These are phyloP conservation scores for Sminthurinus aureus DNA, from an alignment of 2,888 invertebrate species.

Conservation along the genomic window DNA sequence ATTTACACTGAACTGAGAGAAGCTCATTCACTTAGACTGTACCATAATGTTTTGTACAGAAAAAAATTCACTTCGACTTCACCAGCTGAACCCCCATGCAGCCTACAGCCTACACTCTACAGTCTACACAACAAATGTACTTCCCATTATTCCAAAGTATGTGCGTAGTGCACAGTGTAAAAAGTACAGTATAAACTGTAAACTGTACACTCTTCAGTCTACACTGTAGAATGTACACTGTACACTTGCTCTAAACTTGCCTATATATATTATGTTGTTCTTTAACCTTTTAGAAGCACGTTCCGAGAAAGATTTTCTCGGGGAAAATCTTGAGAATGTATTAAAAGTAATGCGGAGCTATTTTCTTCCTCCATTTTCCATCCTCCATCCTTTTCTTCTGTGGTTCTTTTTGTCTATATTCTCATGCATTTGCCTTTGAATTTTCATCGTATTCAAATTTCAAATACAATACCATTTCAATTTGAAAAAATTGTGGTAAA, in stretches of 20 bases:
- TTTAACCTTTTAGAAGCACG: neutral
- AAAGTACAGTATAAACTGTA: neutral
- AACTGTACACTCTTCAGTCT: neutral
- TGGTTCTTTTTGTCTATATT: too few species aligned
- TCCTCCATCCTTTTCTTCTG: too few species aligned
- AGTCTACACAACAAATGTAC: neutral
- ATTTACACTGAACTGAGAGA: conserved; percentile 36
- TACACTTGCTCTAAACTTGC: too few species aligned
- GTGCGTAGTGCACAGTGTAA: neutral
- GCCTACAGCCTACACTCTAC: neutral
- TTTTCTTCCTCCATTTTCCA: too few species aligned
- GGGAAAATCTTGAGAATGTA: too few species aligned
- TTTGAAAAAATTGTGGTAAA: too few species aligned
- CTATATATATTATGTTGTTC: neutral
- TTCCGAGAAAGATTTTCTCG: neutral
- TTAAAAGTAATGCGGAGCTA: too few species aligned
- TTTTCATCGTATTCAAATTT: too few species aligned
- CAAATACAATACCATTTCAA: too few species aligned
- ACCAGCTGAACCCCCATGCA: conserved; percentile 37
- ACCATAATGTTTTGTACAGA: conserved; percentile 36
- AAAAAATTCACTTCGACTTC: conserved; percentile 43
- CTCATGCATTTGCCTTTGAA: too few species aligned
- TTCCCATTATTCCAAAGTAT: neutral
- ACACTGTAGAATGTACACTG: neutral
- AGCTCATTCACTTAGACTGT: conserved; percentile 39